Conservation (phyloP, 2,797 vertebrate genomes). For the Apogon hyalosoma region DNA sequence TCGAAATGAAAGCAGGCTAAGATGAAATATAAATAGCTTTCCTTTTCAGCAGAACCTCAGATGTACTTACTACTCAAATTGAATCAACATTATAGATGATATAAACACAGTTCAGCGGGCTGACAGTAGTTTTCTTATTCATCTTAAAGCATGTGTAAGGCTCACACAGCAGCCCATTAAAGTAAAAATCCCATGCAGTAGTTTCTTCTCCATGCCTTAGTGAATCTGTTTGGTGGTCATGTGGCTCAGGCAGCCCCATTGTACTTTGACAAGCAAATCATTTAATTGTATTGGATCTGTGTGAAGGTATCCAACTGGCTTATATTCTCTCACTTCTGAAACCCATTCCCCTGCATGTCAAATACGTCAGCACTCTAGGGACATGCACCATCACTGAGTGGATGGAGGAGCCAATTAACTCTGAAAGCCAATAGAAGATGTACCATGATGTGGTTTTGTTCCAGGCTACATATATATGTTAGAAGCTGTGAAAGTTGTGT, state of each 20-base stretch:
- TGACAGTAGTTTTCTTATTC: not conserved
- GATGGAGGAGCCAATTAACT: constrained; percentile 67
- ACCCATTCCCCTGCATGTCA: constrained; percentile 47
- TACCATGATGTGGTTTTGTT: constrained; percentile 55
- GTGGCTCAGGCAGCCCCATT: constrained; percentile 24
- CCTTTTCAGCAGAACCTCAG: constrained; percentile 14
- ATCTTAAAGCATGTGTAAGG: constrained; percentile 3
- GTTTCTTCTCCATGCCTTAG: constrained; percentile 1
- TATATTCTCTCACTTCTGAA: constrained; percentile 53
- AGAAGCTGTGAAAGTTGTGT: constrained; percentile 39
- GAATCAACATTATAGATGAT: not conserved
- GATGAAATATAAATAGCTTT: constrained; percentile 41
- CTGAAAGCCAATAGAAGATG: constrained; percentile 58
- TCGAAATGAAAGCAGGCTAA: constrained; percentile 9
- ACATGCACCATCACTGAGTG: constrained; percentile 48
- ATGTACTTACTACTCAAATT: constrained; percentile 20
- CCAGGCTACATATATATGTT: constrained; percentile 41
- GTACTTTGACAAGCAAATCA: constrained; percentile 60
- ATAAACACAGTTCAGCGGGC: constrained; percentile 7
- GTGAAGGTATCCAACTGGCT: constrained; percentile 41
- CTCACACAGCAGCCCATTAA: not conserved
- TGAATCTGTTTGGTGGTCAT: not conserved
- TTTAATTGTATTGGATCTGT: constrained; percentile 59
- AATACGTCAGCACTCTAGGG: constrained; percentile 57
- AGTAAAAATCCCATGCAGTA: not conserved